Evolutionary conservation across 30 jellyfish, hydroid and myxozoan genomes (phyloP), one percentile per base, ranked within the genome.

Genomic region (Phacellophora camtschatica): DNA sequence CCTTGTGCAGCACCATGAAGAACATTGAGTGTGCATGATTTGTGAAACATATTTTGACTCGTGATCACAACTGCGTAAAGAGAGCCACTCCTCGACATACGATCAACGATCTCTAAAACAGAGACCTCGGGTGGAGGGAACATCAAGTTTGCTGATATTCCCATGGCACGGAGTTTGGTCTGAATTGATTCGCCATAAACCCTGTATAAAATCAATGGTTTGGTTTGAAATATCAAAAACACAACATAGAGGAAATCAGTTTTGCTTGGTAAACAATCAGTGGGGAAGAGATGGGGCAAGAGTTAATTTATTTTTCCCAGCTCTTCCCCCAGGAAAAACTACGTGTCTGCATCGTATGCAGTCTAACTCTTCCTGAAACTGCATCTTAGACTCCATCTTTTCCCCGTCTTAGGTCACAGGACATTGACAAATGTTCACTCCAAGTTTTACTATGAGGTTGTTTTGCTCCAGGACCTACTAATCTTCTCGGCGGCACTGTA

Each of bases 1-100:
- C 99, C 99, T 86, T 93, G 99, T 71, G 97, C 89, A n/a, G 96
- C 71, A 30, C 99, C 99, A 59, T 93, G 94, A 18, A 93, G 75
- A 2, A 93, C 61, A 85, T 93, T 93, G 79, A 93, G 71, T 32
- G 99, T 93, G 82, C 99, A 93, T 1, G 99, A 93, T 13, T 84
- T 83, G 80, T 93, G 99, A 39, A 32, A 37, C 65, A 85, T 84
- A 69, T 93, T 93, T 45, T 86, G 96, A 20, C 78, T 86, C 28
- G 94, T 72, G 33, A 93, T 64, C 71, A 93, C 96, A 42, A 93
- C 88, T 30, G 96, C 94, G 62, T 93, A 93, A 25, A 93, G 79
- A 45, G 97, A 68, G 15, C 99, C 99, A 61, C 83, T 66, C 31
- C 90, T 66, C 23, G 97, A 81, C 16, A 87, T 59, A 2, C 89